Conservation (phyloP, 2,888 invertebrate genomes). For the Campoplex capitator region DNA sequence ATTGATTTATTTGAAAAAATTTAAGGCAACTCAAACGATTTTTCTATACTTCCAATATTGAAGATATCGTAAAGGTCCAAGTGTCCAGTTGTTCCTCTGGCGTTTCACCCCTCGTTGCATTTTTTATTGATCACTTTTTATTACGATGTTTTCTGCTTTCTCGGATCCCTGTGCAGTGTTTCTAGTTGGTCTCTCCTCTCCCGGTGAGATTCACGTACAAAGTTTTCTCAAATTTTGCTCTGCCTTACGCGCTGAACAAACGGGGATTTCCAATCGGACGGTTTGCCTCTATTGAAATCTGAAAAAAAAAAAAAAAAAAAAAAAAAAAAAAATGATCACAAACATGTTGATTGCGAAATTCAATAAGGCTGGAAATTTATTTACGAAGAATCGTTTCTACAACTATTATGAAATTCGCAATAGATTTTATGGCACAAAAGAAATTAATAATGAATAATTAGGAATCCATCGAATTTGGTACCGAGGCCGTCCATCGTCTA, state of each 20-base stretch:
- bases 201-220: slow-evolving; percentile 2
- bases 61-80: slow-evolving; percentile 78
- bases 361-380: not conserved
- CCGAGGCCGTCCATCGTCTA: not conserved
- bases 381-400: not conserved
- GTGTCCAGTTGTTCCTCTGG: slow-evolving; percentile 75
- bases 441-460: not conserved
- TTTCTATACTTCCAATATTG: slow-evolving; percentile 77
- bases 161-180: not conserved
- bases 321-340: not conserved
- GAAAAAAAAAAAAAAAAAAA: not conserved
- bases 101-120: slow-evolving; percentile 74
- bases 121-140: slow-evolving; percentile 48
- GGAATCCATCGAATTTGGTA: not conserved
- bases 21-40: slow-evolving; percentile 72
- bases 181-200: not conserved
- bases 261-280: not conserved
- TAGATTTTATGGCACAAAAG: not conserved
- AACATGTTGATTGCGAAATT: not conserved
- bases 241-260: not conserved
- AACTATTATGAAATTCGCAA: not conserved
- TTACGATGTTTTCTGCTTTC: not conserved
- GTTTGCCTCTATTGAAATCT: not conserved
- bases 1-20: not conserved
- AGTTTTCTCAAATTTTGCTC: not conserved